A percentile compares a stretch with the other conserved stretches of the same genome.
phyloP scores from a whole-genome alignment of 2,113 vertebrate genomes.

The Podocnemis expansa region DNA sequence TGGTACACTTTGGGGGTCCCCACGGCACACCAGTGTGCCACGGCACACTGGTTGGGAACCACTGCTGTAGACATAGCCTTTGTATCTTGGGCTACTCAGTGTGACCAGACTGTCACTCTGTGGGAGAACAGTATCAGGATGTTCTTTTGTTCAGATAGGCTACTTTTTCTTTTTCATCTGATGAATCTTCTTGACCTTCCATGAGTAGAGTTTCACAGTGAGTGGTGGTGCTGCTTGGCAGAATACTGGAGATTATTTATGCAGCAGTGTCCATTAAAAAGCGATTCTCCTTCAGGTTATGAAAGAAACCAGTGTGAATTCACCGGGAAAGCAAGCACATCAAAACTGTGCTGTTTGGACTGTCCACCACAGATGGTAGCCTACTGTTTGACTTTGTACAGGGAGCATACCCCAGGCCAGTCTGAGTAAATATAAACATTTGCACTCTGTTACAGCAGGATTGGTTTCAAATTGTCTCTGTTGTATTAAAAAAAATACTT shows the following conservation, averaged over 20 bases:
- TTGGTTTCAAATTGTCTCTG: fast-evolving
- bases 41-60: no score
- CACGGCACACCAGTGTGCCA: no score
- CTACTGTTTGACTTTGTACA: not conserved
- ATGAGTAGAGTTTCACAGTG: not conserved
- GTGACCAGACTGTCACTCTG: not conserved
- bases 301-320: not conserved
- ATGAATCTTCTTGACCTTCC: not conserved
- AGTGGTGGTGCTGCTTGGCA: not conserved
- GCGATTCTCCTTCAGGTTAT: not conserved
- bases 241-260: not conserved
- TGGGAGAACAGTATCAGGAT: not conserved
- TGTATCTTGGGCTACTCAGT: not conserved
- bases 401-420: not conserved
- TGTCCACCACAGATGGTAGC: not conserved
- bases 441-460: not conserved
- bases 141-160: not conserved
- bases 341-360: not conserved
- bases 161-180: not conserved
- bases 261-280: not conserved
- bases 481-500: not conserved
- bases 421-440: not conserved
- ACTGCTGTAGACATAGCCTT: no score
- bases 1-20: no score
- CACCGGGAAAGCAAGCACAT: not conserved